phyloP scores from a whole-genome alignment of 2,797 vertebrate species.

The Acanthurus leucopareius region DNA sequence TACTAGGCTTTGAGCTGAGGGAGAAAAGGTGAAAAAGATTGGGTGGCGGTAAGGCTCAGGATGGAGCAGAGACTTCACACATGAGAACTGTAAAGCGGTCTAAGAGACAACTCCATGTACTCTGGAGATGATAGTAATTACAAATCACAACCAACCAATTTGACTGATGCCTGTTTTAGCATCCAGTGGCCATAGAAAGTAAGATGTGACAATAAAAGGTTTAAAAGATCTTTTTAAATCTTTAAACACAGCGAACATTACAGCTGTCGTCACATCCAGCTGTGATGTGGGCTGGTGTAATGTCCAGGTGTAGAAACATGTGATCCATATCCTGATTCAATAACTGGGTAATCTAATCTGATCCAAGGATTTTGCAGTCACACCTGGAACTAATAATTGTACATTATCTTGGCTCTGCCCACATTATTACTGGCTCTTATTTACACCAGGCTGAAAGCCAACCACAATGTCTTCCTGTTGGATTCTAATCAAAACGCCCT shows the following conservation, averaged over 20 bases:
- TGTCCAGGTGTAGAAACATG: background rate
- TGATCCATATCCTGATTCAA: background rate
- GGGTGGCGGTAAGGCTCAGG: conserved; percentile 37
- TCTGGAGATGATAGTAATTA: too few species aligned
- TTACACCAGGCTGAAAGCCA: background rate
- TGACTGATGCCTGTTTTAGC: too few species aligned
- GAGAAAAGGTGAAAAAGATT: conserved; percentile 65
- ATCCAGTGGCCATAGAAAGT: too few species aligned
- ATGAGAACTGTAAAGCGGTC: conserved; percentile 11
- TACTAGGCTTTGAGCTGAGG: conserved; percentile 60
- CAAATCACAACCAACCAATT: too few species aligned
- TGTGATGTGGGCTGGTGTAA: too few species aligned
- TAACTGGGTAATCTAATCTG: background rate
- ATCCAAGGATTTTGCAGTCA: background rate
- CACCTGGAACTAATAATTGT: background rate
- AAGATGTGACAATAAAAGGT: too few species aligned
- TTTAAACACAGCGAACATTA: too few species aligned
- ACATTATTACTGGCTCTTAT: background rate
- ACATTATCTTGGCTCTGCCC: background rate
- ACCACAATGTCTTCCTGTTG: background rate
- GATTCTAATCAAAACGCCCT: background rate
- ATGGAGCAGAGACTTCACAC: conserved; percentile 38
- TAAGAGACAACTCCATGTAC: background rate
- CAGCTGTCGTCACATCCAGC: too few species aligned
- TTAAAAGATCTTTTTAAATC: too few species aligned